phyloP scores from a whole-genome alignment of 23 tunicate genomes.

The Styela plicata region DNA sequence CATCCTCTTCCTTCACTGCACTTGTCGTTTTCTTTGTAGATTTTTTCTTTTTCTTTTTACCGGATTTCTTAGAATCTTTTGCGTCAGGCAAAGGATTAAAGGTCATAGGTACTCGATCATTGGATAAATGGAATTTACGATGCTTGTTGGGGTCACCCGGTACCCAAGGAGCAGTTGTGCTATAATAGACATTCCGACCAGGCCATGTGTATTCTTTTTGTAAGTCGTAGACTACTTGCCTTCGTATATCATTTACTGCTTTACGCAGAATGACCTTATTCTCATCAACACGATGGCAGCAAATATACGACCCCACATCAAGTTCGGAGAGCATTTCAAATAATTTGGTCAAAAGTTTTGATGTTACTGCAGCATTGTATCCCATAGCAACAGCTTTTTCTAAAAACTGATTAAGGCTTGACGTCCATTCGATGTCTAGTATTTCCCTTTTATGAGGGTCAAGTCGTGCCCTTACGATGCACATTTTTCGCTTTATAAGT shows the following conservation, averaged over 20 bases:
- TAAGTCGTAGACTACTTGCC: slow-evolving; percentile 51
- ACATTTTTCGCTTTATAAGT: not conserved
- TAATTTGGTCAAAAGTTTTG: slow-evolving; percentile 16
- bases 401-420: not conserved
- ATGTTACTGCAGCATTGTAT: slow-evolving; percentile 14
- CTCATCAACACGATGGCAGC: slow-evolving; percentile 11
- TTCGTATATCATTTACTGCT: not conserved
- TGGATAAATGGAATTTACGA: slow-evolving; percentile 3
- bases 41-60: not conserved
- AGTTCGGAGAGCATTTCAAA: slow-evolving; percentile 15
- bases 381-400: slow-evolving; percentile 9
- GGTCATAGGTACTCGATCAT: slow-evolving; percentile 39
- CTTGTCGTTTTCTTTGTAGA: not conserved
- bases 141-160: slow-evolving; percentile 53
- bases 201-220: slow-evolving; percentile 61
- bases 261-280: not conserved
- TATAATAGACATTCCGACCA: slow-evolving; percentile 36
- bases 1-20: not conserved
- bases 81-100: slow-evolving; percentile 25
- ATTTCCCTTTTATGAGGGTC: slow-evolving; percentile 9
- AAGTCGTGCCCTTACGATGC: slow-evolving; percentile 4
- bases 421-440: slow-evolving; percentile 16
- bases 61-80: not conserved
- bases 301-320: not conserved
- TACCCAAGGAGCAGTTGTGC: slow-evolving; percentile 39